Percentiles rank a stretch among this genome's conserved stretches.
These are phyloP conservation scores for Melanostigma gelatinosum DNA, from an alignment of 2,113 vertebrate genomes.

Conservation along the genomic window DNA sequence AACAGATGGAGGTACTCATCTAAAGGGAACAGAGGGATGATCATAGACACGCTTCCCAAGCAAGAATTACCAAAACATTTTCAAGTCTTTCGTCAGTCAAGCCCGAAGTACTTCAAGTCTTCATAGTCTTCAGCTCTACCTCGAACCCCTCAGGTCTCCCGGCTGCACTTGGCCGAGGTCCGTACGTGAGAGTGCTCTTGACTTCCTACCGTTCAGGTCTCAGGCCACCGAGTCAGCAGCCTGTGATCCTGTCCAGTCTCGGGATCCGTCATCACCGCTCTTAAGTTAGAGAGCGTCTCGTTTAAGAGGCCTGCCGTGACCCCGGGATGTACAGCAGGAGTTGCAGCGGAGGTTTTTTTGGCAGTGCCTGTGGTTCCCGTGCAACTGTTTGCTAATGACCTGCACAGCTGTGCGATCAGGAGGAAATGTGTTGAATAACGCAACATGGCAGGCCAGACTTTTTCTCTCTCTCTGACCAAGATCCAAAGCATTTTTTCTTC, in stretches of 20 bases:
- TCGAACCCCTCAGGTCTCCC: background rate
- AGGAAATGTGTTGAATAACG: slow-evolving; percentile 74
- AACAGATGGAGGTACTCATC: background rate
- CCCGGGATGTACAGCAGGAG: slow-evolving; percentile 75
- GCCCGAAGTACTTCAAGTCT: background rate
- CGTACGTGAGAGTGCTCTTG: background rate
- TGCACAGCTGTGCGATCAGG: slow-evolving; percentile 81
- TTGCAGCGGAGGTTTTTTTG: slow-evolving; percentile 60
- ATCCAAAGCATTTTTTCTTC: slow-evolving; percentile 55
- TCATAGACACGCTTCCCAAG: too few species aligned
- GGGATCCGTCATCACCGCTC: slow-evolving; percentile 46
- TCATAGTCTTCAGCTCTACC: background rate
- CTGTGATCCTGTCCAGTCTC: slow-evolving; percentile 39
- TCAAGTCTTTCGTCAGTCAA: background rate
- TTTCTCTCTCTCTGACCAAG: slow-evolving; percentile 31
- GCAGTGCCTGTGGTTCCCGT: slow-evolving; percentile 71
- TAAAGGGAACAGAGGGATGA: background rate
- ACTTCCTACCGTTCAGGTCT: slow-evolving; percentile 39
- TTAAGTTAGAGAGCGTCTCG: slow-evolving; percentile 5
- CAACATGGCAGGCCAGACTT: slow-evolving; percentile 61
- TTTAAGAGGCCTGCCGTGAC: slow-evolving; percentile 54
- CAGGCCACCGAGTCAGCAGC: slow-evolving; percentile 28
- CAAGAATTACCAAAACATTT: too few species aligned
- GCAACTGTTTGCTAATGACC: slow-evolving; percentile 82
- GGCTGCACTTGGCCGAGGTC: background rate